Percentiles rank a stretch among this genome's conserved stretches.
phyloP scores from a whole-genome alignment of 2,797 vertebrate species.

The Acomys russatus region DNA sequence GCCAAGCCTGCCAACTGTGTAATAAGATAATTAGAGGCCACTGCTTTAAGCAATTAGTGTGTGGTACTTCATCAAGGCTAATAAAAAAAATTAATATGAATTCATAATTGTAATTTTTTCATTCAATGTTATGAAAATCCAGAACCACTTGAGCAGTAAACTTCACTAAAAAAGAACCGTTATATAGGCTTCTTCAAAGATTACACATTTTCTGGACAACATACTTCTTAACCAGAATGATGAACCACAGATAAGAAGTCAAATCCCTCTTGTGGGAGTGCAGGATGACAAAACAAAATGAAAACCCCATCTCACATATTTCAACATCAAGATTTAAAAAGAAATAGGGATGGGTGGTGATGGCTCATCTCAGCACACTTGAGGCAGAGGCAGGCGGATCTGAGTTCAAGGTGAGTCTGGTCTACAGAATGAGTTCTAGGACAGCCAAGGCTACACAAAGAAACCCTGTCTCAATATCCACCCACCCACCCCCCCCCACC shows the following conservation, averaged over 20 bases:
- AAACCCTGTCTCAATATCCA: background rate
- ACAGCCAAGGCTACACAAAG: background rate
- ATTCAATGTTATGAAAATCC: constrained; percentile 42
- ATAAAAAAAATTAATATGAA: background rate
- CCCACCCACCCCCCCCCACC: background rate
- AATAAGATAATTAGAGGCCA: background rate
- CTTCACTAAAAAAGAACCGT: constrained; percentile 25
- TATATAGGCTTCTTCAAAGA: background rate
- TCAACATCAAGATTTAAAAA: constrained; percentile 53
- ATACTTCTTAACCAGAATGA: constrained; percentile 5
- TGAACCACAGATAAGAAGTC: constrained; percentile 13
- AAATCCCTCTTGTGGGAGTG: background rate
- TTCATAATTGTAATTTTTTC: background rate
- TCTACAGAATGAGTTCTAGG: background rate
- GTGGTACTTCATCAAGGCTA: background rate
- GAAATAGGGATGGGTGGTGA: background rate
- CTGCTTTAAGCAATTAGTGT: constrained; percentile 36
- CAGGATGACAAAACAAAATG: background rate
- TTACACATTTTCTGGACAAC: background rate
- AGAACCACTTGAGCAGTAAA: background rate
- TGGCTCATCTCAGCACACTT: background rate
- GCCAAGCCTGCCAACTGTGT: background rate
- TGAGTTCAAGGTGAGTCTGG: background rate
- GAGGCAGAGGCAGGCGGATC: background rate
- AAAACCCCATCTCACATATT: background rate